Percentiles rank a stretch among this genome's conserved stretches.
Conservation (phyloP, 2,888 invertebrate species). For the Cacoxenus indagator region DNA sequence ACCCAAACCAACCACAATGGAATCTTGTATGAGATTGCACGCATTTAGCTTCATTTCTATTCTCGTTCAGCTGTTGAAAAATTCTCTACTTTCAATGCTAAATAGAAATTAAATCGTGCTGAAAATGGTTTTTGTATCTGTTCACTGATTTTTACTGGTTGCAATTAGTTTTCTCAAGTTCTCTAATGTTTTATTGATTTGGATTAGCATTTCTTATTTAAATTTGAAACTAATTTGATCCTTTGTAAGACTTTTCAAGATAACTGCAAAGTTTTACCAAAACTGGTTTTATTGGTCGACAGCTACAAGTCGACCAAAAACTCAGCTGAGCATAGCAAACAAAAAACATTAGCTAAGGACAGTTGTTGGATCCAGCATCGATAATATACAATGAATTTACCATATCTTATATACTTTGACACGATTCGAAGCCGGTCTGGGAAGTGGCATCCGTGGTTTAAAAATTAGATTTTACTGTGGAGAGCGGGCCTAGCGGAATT, state of each 20-base stretch:
- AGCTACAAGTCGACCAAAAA: too few relatives aligned
- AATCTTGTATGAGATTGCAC: background rate
- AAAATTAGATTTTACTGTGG: too few relatives aligned
- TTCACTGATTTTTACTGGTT: background rate
- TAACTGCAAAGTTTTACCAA: background rate
- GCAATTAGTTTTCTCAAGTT: background rate
- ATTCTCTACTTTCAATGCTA: background rate
- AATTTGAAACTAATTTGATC: background rate
- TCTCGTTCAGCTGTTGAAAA: background rate
- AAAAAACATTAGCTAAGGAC: too few relatives aligned
- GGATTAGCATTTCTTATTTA: background rate
- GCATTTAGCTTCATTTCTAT: background rate
- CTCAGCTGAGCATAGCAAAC: too few relatives aligned
- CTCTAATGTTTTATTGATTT: background rate
- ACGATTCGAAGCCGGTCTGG: too few relatives aligned
- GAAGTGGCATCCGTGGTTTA: too few relatives aligned
- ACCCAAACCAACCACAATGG: background rate
- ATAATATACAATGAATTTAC: too few relatives aligned
- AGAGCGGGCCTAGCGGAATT: too few relatives aligned
- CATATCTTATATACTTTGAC: too few relatives aligned
- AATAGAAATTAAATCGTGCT: conserved; percentile 27
- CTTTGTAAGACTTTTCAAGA: too few relatives aligned
- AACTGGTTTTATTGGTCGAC: too few relatives aligned
- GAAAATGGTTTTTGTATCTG: conserved; percentile 19
- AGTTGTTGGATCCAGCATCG: too few relatives aligned